These are phyloP conservation scores for Platorchestia sp. DNA, from an alignment of 1,140 invertebrate species.

Conservation along the genomic window DNA sequence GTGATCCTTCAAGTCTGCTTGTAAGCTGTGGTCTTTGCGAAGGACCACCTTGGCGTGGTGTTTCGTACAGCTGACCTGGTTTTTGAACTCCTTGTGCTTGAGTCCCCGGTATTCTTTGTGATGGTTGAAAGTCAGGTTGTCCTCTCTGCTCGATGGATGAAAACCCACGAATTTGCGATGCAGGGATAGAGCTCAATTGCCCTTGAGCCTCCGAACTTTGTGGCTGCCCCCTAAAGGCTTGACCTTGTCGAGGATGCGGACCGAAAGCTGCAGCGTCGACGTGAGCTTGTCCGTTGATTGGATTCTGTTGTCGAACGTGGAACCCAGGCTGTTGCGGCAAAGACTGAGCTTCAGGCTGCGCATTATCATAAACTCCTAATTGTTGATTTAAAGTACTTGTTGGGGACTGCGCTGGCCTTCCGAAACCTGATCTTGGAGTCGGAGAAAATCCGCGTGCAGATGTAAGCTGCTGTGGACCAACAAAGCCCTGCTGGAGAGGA, in stretches of 20 bases:
- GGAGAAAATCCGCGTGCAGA: not conserved
- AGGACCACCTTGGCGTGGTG: not conserved
- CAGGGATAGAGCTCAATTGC: not conserved
- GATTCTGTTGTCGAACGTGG: not conserved
- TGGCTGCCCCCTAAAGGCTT: not conserved
- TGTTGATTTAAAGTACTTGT: not conserved
- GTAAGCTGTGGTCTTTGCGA: not conserved
- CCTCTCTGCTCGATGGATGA: not conserved
- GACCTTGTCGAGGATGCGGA: not conserved
- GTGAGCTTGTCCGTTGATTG: not conserved
- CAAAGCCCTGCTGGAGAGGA: not conserved
- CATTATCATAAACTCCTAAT: not conserved
- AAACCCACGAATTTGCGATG: constrained; percentile 1
- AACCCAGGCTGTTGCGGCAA: not conserved
- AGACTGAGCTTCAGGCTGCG: not conserved
- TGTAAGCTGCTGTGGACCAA: not conserved
- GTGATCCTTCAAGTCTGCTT: not conserved
- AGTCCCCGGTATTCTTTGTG: not conserved
- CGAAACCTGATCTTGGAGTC: not conserved
- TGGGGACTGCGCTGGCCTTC: not conserved
- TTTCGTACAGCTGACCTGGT: not conserved
- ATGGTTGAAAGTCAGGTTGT: not conserved
- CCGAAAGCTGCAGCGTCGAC: not conserved
- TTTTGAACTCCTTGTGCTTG: not conserved
- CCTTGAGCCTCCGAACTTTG: not conserved